A percentile compares a stretch with the other conserved stretches of the same genome.
Conservation (phyloP, 2,113 vertebrate genomes). For the Odocoileus hemionus region DNA sequence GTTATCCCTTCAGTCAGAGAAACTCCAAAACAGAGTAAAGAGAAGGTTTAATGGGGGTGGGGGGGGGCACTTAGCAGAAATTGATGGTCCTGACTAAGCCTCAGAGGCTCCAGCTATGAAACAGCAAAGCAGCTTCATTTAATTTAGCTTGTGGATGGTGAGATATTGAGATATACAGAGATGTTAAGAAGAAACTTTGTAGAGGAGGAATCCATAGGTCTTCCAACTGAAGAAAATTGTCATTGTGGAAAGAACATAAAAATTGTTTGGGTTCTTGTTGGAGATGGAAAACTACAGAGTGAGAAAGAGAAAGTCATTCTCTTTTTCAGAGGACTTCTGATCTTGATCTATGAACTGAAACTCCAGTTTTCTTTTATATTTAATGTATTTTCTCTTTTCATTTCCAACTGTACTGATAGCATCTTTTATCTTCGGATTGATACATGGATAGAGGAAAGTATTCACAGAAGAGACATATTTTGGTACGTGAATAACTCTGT, state of each 20-base stretch:
- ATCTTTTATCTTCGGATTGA: not conserved
- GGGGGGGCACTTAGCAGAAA: not conserved
- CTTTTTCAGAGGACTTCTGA: not conserved
- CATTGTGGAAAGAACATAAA: not conserved
- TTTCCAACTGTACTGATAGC: not conserved
- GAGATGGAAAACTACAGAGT: not conserved
- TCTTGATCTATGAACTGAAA: not conserved
- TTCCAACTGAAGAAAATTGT: not conserved
- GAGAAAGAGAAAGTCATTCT: not conserved
- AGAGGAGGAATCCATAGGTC: not conserved
- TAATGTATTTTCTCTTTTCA: not conserved
- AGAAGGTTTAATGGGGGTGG: not conserved
- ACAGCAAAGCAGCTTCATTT: not conserved
- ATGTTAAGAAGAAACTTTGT: not conserved
- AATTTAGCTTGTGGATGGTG: not conserved
- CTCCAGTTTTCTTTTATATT: not conserved
- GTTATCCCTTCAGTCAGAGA: not conserved
- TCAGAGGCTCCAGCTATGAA: not conserved
- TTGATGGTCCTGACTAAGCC: not conserved
- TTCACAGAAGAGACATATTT: not conserved
- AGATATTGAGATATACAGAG: not conserved
- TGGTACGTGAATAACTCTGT: not conserved
- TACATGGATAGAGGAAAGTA: not conserved
- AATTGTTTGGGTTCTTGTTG: not conserved
- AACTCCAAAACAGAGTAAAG: not conserved